Evolutionary conservation across 2,113 vertebrate genomes (phyloP).

Genomic region (Myanophis thanlyinensis): DNA sequence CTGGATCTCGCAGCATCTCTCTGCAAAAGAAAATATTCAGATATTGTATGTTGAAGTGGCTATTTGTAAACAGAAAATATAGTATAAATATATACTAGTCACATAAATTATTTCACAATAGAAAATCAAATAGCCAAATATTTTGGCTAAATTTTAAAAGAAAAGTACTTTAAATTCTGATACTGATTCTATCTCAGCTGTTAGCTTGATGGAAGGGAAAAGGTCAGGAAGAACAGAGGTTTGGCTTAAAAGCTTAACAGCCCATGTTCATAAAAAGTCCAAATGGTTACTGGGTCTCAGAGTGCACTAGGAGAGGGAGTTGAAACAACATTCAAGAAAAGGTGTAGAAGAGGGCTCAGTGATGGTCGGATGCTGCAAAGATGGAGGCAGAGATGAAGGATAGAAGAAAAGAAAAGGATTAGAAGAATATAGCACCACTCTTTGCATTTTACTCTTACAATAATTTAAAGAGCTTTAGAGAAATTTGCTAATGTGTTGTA

Average conservation of each 20-base stretch:
- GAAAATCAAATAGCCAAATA: slow-evolving; percentile 37
- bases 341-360: slow-evolving; percentile 48
- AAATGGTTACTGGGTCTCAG: slow-evolving; percentile 20
- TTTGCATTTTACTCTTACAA: slow-evolving; percentile 51
- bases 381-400: slow-evolving; percentile 52
- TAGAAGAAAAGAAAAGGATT: slow-evolving; percentile 48
- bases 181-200: slow-evolving; percentile 37
- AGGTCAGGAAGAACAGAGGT: slow-evolving; percentile 26
- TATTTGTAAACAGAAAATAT: slow-evolving; percentile 3
- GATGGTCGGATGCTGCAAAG: slow-evolving; percentile 39
- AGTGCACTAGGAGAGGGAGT: slow-evolving; percentile 29
- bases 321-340: slow-evolving; percentile 47
- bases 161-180: slow-evolving; percentile 28
- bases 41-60: background rate
- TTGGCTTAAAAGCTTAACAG: slow-evolving; percentile 29
- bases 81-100: slow-evolving; percentile 18
- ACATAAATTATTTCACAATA: slow-evolving; percentile 36
- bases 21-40: slow-evolving; percentile 75
- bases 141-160: slow-evolving; percentile 30
- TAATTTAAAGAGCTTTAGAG: slow-evolving; percentile 46
- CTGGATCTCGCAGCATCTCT: slow-evolving; percentile 97
- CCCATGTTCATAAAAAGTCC: slow-evolving; percentile 8
- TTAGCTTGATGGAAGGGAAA: slow-evolving; percentile 26
- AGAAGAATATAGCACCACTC: slow-evolving; percentile 55
- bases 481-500: slow-evolving; percentile 48